These are phyloP conservation scores for Perodicticus potto DNA, from an alignment of 2,797 vertebrate genomes.

Conservation along the genomic window DNA sequence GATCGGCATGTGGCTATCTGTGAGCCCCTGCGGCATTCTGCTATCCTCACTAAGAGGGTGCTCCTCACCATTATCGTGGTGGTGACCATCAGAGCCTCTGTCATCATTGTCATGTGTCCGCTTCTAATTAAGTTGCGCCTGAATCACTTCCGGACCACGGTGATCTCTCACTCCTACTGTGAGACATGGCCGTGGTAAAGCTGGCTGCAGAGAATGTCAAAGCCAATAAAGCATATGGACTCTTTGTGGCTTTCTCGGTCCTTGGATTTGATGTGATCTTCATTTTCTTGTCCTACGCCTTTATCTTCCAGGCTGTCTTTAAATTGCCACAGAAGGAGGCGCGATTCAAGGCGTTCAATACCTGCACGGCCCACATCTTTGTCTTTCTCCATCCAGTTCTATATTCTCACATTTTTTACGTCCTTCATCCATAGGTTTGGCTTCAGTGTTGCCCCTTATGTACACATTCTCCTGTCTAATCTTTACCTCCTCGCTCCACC, in stretches of 20 bases:
- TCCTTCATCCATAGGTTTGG: constrained; percentile 59
- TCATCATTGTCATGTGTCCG: constrained; percentile 60
- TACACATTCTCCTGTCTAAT: constrained; percentile 48
- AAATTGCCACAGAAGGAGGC: constrained; percentile 32
- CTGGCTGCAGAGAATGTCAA: constrained; percentile 85
- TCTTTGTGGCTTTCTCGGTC: constrained; percentile 63
- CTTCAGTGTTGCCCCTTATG: background rate
- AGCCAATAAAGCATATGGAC: constrained; percentile 86
- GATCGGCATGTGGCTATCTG: constrained; percentile 85
- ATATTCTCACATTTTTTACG: constrained; percentile 55
- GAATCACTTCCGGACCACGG: background rate
- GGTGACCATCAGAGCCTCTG: background rate
- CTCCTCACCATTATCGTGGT: background rate
- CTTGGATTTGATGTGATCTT: constrained; percentile 78
- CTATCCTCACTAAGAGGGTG: constrained; percentile 85
- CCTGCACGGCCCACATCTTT: constrained; percentile 64
- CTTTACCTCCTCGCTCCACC: constrained; percentile 1
- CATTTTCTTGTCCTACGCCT: constrained; percentile 84
- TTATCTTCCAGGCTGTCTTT: constrained; percentile 79
- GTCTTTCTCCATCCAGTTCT: constrained; percentile 60
- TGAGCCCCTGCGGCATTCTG: constrained; percentile 74
- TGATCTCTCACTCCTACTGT: constrained; percentile 67
- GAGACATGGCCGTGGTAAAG: constrained; percentile 88
- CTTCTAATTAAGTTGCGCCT: constrained; percentile 66
- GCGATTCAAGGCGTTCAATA: constrained; percentile 31